These are phyloP conservation scores for Beroe forskalii DNA, from an alignment of 37 sponge, comb jelly and placozoan species.

Conservation along the genomic window DNA sequence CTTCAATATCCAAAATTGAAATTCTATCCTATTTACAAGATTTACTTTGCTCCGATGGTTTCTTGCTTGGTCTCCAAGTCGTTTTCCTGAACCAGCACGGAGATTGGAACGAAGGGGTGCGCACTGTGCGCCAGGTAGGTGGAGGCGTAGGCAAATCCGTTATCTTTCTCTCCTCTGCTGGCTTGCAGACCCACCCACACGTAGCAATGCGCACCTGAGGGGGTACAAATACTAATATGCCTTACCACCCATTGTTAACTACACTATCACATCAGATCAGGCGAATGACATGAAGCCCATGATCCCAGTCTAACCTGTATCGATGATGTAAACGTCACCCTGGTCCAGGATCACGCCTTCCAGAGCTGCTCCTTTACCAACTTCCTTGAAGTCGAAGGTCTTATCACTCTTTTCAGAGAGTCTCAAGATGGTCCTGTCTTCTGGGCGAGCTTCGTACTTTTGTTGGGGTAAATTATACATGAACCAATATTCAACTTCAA, in stretches of 20 bases:
- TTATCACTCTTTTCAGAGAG: constrained; percentile 53
- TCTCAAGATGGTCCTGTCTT: constrained; percentile 29
- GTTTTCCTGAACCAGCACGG: constrained; percentile 4
- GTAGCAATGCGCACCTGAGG: constrained; percentile 55
- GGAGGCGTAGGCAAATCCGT: constrained; percentile 53
- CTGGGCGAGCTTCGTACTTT: constrained; percentile 44
- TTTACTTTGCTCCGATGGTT: too few relatives aligned
- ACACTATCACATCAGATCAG: too few relatives aligned
- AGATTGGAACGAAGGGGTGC: constrained; percentile 25
- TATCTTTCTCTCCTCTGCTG: constrained; percentile 41
- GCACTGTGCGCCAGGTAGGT: constrained; percentile 60
- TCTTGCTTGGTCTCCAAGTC: constrained; percentile 19
- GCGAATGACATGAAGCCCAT: too few relatives aligned
- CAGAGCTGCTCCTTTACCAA: constrained; percentile 50
- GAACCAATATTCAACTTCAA: too few relatives aligned
- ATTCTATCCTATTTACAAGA: too few relatives aligned
- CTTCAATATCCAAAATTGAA: too few relatives aligned
- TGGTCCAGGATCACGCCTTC: constrained; percentile 37
- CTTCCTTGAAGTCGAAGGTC: constrained; percentile 43
- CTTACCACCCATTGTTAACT: too few relatives aligned
- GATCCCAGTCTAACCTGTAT: too few relatives aligned
- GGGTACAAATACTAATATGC: background rate
- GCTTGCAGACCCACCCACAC: constrained; percentile 47
- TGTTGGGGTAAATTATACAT: too few relatives aligned
- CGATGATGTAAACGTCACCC: constrained; percentile 55